These are phyloP conservation scores for Halcyon smyrnensis DNA, from an alignment of 2,797 vertebrate genomes.

Conservation along the genomic window DNA sequence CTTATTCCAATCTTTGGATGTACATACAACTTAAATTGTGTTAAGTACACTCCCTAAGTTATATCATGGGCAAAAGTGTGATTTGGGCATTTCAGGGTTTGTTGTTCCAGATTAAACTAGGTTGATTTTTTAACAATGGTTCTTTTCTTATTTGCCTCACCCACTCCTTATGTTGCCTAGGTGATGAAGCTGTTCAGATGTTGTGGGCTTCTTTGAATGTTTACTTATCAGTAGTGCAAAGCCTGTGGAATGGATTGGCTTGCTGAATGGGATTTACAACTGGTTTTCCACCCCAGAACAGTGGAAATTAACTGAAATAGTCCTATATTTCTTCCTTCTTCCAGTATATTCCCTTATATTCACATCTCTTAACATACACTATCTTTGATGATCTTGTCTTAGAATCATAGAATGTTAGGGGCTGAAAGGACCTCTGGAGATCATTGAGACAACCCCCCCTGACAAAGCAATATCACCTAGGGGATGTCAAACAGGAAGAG, in stretches of 20 bases:
- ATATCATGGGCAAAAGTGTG: neutral
- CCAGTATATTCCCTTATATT: neutral
- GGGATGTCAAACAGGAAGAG: no score
- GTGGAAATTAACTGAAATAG: neutral
- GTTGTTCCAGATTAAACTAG: neutral
- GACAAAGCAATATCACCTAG: no score
- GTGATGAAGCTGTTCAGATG: neutral
- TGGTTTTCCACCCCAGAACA: neutral
- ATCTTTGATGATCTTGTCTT: neutral
- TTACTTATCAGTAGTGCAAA: conserved; percentile 20
- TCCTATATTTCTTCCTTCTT: neutral
- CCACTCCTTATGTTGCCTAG: neutral
- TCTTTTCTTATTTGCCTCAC: conserved; percentile 5
- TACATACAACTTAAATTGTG: neutral
- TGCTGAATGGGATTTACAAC: neutral
- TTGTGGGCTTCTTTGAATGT: neutral
- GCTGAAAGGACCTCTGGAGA: no score
- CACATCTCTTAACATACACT: neutral
- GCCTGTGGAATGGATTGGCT: neutral
- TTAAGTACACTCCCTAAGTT: neutral
- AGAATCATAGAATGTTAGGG: no score
- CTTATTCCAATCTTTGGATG: neutral
- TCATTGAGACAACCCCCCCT: no score
- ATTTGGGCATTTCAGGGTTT: neutral
- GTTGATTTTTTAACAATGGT: neutral